Percentiles rank a stretch among this genome's conserved stretches.
These are phyloP conservation scores for Magallana gigas DNA, from an alignment of 1,140 invertebrate species.

Conservation along the genomic window DNA sequence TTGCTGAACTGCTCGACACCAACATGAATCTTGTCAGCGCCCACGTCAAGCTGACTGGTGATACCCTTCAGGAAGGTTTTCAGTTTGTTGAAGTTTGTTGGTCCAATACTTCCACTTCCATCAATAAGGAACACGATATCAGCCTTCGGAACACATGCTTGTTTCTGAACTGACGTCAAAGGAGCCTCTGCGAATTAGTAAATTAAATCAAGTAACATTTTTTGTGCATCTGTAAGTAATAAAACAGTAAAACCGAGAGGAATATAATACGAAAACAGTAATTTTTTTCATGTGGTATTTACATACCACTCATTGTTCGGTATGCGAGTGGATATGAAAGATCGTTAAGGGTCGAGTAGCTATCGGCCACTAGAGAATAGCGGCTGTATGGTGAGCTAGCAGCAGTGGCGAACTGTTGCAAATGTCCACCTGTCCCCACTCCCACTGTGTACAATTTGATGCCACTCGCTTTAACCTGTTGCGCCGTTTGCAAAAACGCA, in stretches of 20 bases:
- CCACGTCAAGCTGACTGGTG: constrained; percentile 60
- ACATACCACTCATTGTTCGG: constrained; percentile 55
- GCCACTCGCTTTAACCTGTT: constrained; percentile 58
- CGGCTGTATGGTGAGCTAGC: constrained; percentile 58
- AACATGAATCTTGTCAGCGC: constrained; percentile 66
- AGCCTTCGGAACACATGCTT: constrained; percentile 66
- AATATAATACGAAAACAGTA: background rate
- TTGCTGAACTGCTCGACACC: constrained; percentile 71
- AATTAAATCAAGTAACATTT: background rate
- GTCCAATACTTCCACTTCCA: constrained; percentile 69
- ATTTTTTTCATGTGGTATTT: background rate
- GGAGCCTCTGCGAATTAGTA: constrained; percentile 1
- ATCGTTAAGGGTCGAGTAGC: constrained; percentile 63
- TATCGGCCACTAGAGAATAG: constrained; percentile 56
- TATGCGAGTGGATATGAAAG: constrained; percentile 63
- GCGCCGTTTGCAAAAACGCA: constrained; percentile 56
- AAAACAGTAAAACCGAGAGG: background rate
- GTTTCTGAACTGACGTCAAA: constrained; percentile 48
- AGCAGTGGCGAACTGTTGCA: constrained; percentile 55
- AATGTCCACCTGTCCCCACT: constrained; percentile 62
- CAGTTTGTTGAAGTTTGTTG: constrained; percentile 66
- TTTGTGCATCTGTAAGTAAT: too few species aligned
- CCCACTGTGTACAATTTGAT: constrained; percentile 71
- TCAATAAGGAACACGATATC: constrained; percentile 72
- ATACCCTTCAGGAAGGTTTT: constrained; percentile 69